These are phyloP conservation scores for Xiphophorus hellerii DNA, from an alignment of 2,113 vertebrate species.

Conservation along the genomic window DNA sequence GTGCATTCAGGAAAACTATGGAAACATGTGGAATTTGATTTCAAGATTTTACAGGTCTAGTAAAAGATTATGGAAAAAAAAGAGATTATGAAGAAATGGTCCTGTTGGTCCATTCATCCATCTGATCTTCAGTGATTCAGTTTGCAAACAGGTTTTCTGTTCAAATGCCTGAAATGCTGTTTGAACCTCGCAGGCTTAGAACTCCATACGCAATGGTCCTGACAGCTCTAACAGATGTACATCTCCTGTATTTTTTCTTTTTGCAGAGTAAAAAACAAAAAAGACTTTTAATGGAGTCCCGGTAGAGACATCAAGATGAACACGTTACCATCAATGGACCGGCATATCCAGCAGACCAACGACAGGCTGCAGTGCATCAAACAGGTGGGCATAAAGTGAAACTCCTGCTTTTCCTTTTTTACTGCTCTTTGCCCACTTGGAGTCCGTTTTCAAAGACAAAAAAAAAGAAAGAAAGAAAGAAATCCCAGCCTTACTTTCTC, in stretches of 20 bases:
- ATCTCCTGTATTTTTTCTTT: conserved; percentile 30
- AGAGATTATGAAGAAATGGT: not conserved
- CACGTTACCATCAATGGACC: conserved; percentile 94
- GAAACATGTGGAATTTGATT: not conserved
- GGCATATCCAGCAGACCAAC: conserved; percentile 99
- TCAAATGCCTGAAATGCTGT: conserved; percentile 45
- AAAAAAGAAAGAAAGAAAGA: conserved; percentile 16
- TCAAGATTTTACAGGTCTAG: not conserved
- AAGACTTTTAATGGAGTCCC: conserved; percentile 96
- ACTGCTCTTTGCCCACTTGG: not conserved
- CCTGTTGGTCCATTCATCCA: not conserved
- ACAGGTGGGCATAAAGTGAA: conserved; percentile 84
- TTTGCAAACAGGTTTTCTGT: conserved; percentile 38
- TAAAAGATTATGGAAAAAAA: conserved; percentile 1
- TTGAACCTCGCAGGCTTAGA: conserved; percentile 53
- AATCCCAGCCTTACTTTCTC: conserved; percentile 38
- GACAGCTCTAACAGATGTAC: conserved; percentile 44
- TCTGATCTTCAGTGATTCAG: not conserved
- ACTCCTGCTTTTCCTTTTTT: not conserved
- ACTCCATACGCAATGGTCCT: conserved; percentile 25
- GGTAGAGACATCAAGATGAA: conserved; percentile 99
- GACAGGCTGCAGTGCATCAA: conserved; percentile 99
- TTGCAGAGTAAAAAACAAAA: conserved; percentile 83
- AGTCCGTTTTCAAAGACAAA: too few species aligned
- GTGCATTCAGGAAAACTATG: not conserved